A percentile compares a stretch with the other conserved stretches of the same genome.
These are phyloP conservation scores for Diprion similis DNA, from an alignment of 1,140 invertebrate species.

Conservation along the genomic window DNA sequence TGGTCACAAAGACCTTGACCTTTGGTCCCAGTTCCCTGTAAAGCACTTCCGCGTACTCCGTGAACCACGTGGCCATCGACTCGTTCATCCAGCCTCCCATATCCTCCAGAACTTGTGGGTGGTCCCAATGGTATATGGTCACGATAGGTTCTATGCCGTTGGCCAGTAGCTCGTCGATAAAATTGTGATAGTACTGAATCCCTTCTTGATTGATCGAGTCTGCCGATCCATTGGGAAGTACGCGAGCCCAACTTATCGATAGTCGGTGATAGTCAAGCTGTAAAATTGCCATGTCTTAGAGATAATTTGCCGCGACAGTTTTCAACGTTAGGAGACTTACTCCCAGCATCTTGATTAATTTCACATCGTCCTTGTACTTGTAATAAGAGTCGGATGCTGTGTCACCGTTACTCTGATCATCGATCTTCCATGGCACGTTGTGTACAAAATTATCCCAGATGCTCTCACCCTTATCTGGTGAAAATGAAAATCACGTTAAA, in stretches of 20 bases:
- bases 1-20: slow-evolving; percentile 1
- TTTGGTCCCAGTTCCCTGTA: slow-evolving; percentile 10
- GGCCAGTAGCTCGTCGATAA: slow-evolving; percentile 61
- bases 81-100: slow-evolving; percentile 66
- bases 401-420: slow-evolving; percentile 63
- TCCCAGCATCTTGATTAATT: slow-evolving; percentile 57
- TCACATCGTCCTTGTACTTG: slow-evolving; percentile 64
- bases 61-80: slow-evolving; percentile 37
- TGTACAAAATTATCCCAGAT: slow-evolving; percentile 70
- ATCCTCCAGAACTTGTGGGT: slow-evolving; percentile 69
- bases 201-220: slow-evolving; percentile 56
- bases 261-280: slow-evolving; percentile 61
- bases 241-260: slow-evolving; percentile 66
- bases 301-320: not conserved
- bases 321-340: slow-evolving; percentile 41
- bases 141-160: slow-evolving; percentile 41
- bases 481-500: too few species aligned
- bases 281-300: not conserved
- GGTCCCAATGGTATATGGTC: slow-evolving; percentile 47
- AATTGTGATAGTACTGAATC: slow-evolving; percentile 67
- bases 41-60: slow-evolving; percentile 5
- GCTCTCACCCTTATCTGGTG: slow-evolving; percentile 57
- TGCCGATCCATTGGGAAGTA: slow-evolving; percentile 63
- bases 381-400: slow-evolving; percentile 68
- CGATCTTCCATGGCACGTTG: slow-evolving; percentile 58